Conservation (phyloP, 2,113 vertebrate genomes). For the Cynopterus brachyotis region DNA sequence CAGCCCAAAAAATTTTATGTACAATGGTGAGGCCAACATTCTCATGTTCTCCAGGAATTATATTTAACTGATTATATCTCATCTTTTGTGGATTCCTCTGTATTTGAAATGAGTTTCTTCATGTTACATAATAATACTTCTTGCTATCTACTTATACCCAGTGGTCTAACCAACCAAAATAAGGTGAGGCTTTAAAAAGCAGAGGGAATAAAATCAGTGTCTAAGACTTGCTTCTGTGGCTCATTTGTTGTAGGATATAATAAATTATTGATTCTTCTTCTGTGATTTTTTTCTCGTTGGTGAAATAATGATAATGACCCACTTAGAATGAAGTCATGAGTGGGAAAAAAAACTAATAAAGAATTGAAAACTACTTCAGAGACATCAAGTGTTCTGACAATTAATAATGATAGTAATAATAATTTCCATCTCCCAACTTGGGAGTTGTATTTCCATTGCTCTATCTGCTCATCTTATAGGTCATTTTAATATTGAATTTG, state of each 20-base stretch:
- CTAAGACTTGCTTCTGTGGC: neutral
- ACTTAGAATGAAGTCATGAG: neutral
- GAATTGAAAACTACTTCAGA: neutral
- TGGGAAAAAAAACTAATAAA: neutral
- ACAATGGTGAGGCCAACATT: neutral
- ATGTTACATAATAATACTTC: neutral
- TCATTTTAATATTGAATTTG: neutral
- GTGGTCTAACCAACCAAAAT: neutral
- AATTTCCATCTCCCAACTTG: neutral
- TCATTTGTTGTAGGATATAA: neutral
- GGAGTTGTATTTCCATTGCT: neutral
- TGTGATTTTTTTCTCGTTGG: constrained; percentile 1
- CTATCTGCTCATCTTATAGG: neutral
- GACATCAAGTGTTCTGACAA: neutral
- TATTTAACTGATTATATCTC: neutral
- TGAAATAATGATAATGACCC: neutral
- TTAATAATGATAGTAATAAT: neutral
- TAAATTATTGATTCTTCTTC: neutral
- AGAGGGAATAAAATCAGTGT: neutral
- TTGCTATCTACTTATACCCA: neutral
- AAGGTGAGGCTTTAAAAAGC: neutral
- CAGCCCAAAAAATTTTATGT: neutral
- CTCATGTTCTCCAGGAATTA: neutral
- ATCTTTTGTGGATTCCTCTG: neutral
- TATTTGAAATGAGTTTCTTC: neutral